Percentiles rank a stretch among this genome's conserved stretches.
phyloP scores from a whole-genome alignment of 2,113 vertebrate species.

The Corydoras sp. region DNA sequence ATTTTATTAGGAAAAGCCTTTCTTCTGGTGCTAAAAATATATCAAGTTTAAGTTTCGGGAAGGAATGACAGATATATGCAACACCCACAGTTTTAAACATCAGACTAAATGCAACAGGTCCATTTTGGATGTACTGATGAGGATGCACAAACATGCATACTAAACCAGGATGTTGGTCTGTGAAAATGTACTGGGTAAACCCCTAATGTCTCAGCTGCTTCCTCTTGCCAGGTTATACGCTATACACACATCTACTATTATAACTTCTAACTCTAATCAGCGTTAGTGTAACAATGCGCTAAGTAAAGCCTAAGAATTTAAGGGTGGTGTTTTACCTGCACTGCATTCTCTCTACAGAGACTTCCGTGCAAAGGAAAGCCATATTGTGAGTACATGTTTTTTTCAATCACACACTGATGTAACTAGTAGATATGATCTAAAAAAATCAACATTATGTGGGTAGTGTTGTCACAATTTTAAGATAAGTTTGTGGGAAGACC shows the following conservation, averaged over 20 bases:
- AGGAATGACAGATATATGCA: not conserved
- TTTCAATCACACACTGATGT: not conserved
- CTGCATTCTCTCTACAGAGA: slow-evolving; percentile 48
- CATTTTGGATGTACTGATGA: slow-evolving; percentile 17
- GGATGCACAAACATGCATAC: not conserved
- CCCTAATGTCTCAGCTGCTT: slow-evolving; percentile 28
- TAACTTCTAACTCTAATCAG: slow-evolving; percentile 6
- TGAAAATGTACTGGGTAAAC: slow-evolving; percentile 33
- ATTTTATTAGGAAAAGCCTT: no score
- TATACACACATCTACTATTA: not conserved
- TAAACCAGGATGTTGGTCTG: slow-evolving; percentile 37
- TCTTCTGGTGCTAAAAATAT: no score
- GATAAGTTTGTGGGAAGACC: no score
- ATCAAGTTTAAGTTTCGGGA: not conserved
- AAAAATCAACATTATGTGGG: not conserved
- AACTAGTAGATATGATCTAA: not conserved
- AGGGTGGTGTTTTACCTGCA: not conserved
- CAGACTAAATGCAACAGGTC: not conserved
- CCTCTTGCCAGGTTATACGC: slow-evolving; percentile 22
- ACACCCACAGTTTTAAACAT: not conserved
- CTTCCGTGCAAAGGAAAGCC: slow-evolving; percentile 53
- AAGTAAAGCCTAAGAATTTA: not conserved
- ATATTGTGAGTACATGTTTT: slow-evolving; percentile 51
- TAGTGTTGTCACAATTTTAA: not conserved
- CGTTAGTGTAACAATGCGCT: not conserved